These are phyloP conservation scores for Machimus rusticus DNA, from an alignment of 2,888 invertebrate species.

Conservation along the genomic window DNA sequence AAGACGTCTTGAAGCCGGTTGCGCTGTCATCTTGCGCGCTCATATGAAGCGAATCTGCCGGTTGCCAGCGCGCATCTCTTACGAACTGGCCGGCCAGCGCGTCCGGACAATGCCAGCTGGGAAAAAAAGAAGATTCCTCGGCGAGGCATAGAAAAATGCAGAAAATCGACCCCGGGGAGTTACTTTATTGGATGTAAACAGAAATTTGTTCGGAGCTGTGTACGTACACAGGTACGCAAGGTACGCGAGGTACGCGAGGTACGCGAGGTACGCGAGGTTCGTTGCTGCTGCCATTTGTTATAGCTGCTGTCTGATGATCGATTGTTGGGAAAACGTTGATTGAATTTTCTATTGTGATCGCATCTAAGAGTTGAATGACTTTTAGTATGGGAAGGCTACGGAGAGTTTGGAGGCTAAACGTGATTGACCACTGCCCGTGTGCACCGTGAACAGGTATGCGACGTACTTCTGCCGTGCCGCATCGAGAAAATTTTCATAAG, in stretches of 20 bases:
- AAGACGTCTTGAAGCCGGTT: constrained; percentile 10
- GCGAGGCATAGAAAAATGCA: constrained; percentile 32
- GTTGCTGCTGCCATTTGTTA: constrained; percentile 32
- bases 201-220: constrained; percentile 39
- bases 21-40: constrained; percentile 1
- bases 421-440: constrained; percentile 36
- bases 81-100: not conserved
- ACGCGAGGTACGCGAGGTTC: not conserved
- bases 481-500: not conserved
- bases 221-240: constrained; percentile 20
- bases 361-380: constrained; percentile 38
- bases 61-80: not conserved
- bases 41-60: constrained; percentile 4
- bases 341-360: constrained; percentile 40
- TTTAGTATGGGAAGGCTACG: not conserved
- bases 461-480: not conserved
- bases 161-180: constrained; percentile 36
- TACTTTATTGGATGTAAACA: constrained; percentile 40
- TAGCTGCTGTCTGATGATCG: constrained; percentile 34
- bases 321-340: constrained; percentile 42
- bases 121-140: not conserved
- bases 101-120: not conserved
- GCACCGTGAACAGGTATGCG: not conserved
- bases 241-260: constrained; percentile 24
- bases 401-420: constrained; percentile 18